phyloP scores from a whole-genome alignment of 2,888 invertebrate genomes.

The Plutella xylostella region DNA sequence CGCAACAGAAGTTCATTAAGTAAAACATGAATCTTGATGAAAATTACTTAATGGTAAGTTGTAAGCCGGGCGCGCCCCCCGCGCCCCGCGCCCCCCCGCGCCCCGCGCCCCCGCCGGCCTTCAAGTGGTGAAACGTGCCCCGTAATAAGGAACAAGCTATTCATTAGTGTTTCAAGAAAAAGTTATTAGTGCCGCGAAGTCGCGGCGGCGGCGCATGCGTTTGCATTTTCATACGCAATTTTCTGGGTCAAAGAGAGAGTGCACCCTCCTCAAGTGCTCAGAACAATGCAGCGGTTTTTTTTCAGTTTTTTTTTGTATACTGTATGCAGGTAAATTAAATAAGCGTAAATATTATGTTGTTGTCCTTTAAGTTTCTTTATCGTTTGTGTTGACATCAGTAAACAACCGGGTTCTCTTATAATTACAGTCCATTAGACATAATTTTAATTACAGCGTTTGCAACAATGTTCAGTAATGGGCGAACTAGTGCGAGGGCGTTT shows the following conservation, averaged over 20 bases:
- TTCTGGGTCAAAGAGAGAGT: constrained; percentile 31
- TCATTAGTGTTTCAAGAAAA: constrained; percentile 66
- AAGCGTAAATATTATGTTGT: no score
- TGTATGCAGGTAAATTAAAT: no score
- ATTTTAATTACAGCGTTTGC: constrained; percentile 22
- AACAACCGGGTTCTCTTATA: neutral
- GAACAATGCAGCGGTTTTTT: neutral
- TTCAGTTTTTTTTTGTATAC: no score
- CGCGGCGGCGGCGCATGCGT: constrained; percentile 47
- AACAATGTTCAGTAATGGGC: constrained; percentile 37
- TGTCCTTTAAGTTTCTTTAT: neutral
- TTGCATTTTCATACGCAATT: constrained; percentile 49
- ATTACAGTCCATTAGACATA: neutral
- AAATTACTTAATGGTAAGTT: constrained; percentile 50
- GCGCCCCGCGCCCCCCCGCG: constrained; percentile 20
- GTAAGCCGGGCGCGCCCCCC: constrained; percentile 36
- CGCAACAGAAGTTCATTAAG: constrained; percentile 29
- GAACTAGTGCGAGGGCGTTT: constrained; percentile 31
- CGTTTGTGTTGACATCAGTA: neutral
- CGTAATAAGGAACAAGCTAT: constrained; percentile 60
- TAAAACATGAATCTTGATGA: constrained; percentile 44
- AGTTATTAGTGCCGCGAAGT: constrained; percentile 52
- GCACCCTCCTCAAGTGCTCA: neutral
- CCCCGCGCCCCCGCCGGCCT: constrained; percentile 16
- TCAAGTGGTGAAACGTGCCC: constrained; percentile 57